phyloP scores from a whole-genome alignment of 2,797 vertebrate genomes.

The Hydrophis major region DNA sequence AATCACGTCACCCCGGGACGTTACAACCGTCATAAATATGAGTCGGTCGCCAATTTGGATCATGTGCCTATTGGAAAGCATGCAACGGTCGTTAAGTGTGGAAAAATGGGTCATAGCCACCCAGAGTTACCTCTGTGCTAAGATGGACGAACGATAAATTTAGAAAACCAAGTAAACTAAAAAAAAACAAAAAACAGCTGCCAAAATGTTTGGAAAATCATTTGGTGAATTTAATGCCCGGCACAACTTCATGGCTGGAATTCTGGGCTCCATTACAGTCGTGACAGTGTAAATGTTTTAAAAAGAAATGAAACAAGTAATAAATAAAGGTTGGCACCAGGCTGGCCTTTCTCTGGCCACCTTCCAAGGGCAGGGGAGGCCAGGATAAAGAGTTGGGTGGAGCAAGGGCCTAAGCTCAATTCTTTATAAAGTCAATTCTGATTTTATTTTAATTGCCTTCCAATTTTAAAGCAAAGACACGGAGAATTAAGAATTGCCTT shows the following conservation, averaged over 20 bases:
- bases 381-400: neutral
- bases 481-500: neutral
- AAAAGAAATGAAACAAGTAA: neutral
- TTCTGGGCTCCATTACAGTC: neutral
- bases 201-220: neutral
- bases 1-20: neutral
- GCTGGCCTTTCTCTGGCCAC: neutral
- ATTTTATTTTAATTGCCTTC: neutral
- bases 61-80: too few species aligned
- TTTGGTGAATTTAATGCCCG: neutral
- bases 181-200: too few species aligned
- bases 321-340: neutral
- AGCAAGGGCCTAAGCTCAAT: neutral
- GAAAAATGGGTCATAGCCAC: neutral
- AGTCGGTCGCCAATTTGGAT: too few species aligned
- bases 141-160: too few species aligned
- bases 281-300: neutral
- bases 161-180: too few species aligned
- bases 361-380: neutral
- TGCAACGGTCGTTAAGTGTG: neutral
- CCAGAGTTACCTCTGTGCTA: neutral
- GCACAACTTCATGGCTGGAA: neutral
- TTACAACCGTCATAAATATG: neutral
- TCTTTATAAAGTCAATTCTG: too few species aligned
- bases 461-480: neutral